Percentiles rank a stretch among this genome's conserved stretches.
Conservation (phyloP, 2,113 vertebrate genomes). For the Leptodactylus fuscus region DNA sequence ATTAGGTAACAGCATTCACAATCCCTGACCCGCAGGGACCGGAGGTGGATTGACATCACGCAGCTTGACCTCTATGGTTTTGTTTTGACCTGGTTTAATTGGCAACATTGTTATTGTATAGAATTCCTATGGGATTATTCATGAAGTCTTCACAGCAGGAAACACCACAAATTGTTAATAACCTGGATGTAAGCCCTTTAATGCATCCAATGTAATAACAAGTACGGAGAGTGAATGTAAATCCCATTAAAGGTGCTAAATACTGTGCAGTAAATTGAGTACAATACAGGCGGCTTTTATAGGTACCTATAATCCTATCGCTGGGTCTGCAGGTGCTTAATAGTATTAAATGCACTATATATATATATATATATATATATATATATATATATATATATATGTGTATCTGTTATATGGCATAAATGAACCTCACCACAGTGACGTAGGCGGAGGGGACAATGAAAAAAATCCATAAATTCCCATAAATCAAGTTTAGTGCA, state of each 20-base stretch:
- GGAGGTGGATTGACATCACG: neutral
- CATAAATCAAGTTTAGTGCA: neutral
- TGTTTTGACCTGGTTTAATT: constrained; percentile 37
- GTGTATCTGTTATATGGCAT: no score
- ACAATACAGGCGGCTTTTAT: neutral
- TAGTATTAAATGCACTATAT: no score
- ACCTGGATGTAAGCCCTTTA: neutral
- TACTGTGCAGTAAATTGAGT: neutral
- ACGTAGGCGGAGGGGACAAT: neutral
- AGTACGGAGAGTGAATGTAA: neutral
- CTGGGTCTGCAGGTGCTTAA: neutral
- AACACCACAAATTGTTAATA: neutral
- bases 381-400: no score
- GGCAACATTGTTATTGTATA: neutral
- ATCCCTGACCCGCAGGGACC: neutral
- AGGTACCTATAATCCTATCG: neutral
- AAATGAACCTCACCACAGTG: neutral
- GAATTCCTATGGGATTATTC: constrained; percentile 37
- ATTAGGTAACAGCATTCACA: constrained; percentile 15
- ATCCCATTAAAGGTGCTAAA: neutral
- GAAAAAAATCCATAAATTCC: neutral
- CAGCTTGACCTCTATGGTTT: constrained; percentile 9
- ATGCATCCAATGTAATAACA: neutral
- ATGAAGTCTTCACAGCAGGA: constrained; percentile 22
- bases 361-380: no score